phyloP scores from a whole-genome alignment of 1,140 invertebrate genomes.

The Schmidtea mediterranea region DNA sequence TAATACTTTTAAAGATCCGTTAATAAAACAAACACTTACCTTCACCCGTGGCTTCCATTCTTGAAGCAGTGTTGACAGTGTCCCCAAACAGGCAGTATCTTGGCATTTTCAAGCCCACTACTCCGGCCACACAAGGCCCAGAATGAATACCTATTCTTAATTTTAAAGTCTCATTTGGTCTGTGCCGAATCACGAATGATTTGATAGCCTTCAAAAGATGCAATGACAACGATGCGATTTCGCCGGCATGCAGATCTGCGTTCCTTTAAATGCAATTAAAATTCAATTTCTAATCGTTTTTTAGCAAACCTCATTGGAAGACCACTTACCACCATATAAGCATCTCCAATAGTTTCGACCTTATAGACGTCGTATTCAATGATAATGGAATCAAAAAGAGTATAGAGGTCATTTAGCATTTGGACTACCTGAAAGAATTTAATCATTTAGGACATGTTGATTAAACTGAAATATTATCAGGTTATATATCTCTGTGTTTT shows the following conservation, averaged over 20 bases:
- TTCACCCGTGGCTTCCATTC: constrained; percentile 46
- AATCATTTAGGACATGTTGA: too few relatives aligned
- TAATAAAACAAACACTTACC: too few relatives aligned
- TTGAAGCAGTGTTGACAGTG: constrained; percentile 63
- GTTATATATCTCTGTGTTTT: too few relatives aligned
- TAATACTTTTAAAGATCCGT: too few relatives aligned
- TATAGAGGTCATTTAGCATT: too few relatives aligned
- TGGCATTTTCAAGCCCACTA: constrained; percentile 38
- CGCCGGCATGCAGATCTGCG: constrained; percentile 32
- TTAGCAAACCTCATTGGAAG: too few relatives aligned
- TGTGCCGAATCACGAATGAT: constrained; percentile 34
- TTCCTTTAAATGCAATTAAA: too few relatives aligned
- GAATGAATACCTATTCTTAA: constrained; percentile 79
- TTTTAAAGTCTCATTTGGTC: constrained; percentile 46
- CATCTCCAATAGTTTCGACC: constrained; percentile 85
- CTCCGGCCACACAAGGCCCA: constrained; percentile 39
- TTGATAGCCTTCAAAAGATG: constrained; percentile 53
- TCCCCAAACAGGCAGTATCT: constrained; percentile 54
- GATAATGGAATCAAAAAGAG: constrained; percentile 85
- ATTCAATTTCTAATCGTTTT: too few relatives aligned
- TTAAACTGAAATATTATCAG: too few relatives aligned
- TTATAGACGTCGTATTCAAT: constrained; percentile 93
- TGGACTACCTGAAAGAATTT: too few relatives aligned
- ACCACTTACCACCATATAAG: constrained; percentile 54
- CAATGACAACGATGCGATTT: constrained; percentile 52